Evolutionary conservation across 2,888 invertebrate species (phyloP), one percentile per base, ranked within the genome.

Genomic region (Macrosoma leucophasiata): DNA sequence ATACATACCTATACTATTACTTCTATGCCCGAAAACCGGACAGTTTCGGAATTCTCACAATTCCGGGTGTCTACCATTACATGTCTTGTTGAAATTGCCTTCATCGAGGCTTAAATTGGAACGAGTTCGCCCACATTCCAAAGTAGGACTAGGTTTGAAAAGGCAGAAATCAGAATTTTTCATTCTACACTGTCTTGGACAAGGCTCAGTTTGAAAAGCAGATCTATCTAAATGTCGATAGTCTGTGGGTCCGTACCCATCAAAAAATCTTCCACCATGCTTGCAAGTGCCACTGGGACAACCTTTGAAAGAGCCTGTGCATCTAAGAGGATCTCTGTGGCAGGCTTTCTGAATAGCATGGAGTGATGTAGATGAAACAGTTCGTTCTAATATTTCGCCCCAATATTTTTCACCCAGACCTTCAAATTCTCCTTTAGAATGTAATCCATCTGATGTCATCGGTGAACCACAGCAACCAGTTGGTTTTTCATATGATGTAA

Each of bases 331-430:
- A 36, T 84, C 84, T 50, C 82, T 64, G 29, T 84, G 81, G 26
- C 84, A 85, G 17, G 79, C 69, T 52, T 84, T 85, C 55, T 89
- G 89, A 46, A 90, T 84, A 15, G 90, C 90, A 56, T 92, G 92
- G 24, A 93, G 79, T 28, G 92, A 92, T 36, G 87, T 89, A 1
- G 91, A 91, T 24, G 92, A 92, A 5, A 92, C 88, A 1, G 92
- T 92, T 4, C 92, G 84, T 64, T 93, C 92, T 47, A 93, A 75
- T 54, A 92, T 92, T 77, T 92, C 92, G 13, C 90, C 90, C 90
- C 90, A 90, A 58, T 90, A 90, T 62, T 90, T 90, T 65, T 90
- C 90, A 10, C 89, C 89, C 0, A 90, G 76, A 0, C 90, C 89
- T 56, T 90, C 90, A 45, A 89, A 86, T 55, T 89, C 90, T 29